phyloP scores from a whole-genome alignment of 2,113 vertebrate species.

The Pseudopipra pipra region DNA sequence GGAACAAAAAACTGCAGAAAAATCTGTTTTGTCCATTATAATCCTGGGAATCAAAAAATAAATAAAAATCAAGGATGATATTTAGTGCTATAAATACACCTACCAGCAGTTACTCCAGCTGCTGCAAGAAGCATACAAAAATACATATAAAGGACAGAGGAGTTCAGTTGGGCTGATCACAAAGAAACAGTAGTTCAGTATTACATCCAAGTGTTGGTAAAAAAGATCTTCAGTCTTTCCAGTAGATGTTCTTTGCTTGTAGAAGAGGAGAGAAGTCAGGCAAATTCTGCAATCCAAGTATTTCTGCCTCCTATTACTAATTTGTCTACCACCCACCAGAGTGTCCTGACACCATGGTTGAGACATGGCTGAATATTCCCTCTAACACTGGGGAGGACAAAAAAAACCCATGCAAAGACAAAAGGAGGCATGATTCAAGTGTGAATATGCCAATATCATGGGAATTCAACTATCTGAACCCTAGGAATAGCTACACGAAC shows the following conservation, averaged over 20 bases:
- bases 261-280: not conserved
- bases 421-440: not conserved
- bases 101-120: not conserved
- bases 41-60: not conserved
- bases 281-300: not conserved
- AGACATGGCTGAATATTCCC: not conserved
- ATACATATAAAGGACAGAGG: not conserved
- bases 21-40: not conserved
- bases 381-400: fast-evolving
- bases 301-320: not conserved
- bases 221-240: not conserved
- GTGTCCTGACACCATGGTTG: not conserved
- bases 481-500: not conserved
- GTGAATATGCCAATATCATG: not conserved
- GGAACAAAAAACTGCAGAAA: not conserved
- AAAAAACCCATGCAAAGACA: not conserved
- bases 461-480: not conserved
- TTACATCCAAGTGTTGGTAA: not conserved
- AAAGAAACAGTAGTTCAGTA: not conserved
- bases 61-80: not conserved
- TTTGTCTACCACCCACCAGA: not conserved
- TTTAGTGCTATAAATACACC: not conserved
- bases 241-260: not conserved
- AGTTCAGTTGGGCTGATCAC: not conserved
- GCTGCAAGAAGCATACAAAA: not conserved